Evolutionary conservation across 2,113 vertebrate species (phyloP).

Genomic region (Mesocricetus auratus): DNA sequence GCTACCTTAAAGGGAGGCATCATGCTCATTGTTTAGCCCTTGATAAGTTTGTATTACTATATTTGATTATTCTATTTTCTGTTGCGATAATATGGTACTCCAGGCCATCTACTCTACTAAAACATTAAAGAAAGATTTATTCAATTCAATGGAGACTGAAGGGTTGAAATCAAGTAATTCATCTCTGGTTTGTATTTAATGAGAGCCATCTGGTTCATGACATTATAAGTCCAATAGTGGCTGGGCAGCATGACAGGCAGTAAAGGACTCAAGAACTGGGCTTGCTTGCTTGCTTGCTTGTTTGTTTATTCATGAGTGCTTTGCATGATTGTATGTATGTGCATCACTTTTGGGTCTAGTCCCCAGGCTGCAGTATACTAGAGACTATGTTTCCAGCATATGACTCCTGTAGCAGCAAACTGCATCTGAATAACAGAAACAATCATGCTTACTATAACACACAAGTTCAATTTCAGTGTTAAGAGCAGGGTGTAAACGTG

Average conservation of each 20-base stretch:
- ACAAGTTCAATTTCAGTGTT: neutral
- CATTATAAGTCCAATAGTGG: no score
- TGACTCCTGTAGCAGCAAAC: neutral
- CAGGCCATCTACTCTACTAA: neutral
- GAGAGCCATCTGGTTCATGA: neutral
- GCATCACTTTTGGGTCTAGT: neutral
- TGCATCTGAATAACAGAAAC: neutral
- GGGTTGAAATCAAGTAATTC: neutral
- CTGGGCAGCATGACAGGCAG: neutral
- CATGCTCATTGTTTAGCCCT: neutral
- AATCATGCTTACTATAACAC: neutral
- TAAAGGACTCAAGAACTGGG: neutral
- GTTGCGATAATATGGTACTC: neutral
- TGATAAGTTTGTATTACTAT: neutral
- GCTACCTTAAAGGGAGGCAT: neutral
- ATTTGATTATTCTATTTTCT: neutral
- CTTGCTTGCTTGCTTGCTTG: neutral
- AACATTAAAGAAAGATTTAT: neutral
- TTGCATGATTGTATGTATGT: neutral
- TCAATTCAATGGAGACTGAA: neutral
- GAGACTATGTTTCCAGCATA: neutral
- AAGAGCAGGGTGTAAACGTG: rapidly evolving
- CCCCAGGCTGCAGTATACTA: no score
- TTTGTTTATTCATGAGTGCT: no score
- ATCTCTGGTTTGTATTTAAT: neutral